These are phyloP conservation scores for Drosophila erecta DNA, from an alignment of 1,140 invertebrate genomes.

Conservation along the genomic window DNA sequence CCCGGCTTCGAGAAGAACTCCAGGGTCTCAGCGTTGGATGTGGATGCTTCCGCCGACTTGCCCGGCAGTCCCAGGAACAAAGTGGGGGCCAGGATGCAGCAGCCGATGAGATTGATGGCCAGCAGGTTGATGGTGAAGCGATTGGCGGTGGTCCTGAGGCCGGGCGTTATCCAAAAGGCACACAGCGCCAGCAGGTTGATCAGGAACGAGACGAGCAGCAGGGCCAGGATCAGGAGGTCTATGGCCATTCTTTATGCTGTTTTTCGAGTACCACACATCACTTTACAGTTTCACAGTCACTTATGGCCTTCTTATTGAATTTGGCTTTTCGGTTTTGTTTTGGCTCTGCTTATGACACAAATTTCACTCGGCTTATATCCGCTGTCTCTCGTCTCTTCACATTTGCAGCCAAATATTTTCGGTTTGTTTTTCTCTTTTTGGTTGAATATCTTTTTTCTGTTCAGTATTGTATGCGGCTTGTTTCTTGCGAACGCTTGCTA, in stretches of 20 bases:
- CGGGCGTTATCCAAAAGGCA: constrained; percentile 84
- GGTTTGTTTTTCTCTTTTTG: constrained; percentile 18
- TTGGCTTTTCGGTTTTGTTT: constrained; percentile 32
- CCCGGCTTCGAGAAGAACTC: constrained; percentile 75
- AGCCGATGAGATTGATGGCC: constrained; percentile 82
- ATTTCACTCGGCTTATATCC: constrained; percentile 68
- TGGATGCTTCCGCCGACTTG: background rate
- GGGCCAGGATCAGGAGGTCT: constrained; percentile 82
- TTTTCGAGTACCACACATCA: constrained; percentile 60
- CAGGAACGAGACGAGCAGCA: constrained; percentile 82
- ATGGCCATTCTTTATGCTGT: constrained; percentile 76
- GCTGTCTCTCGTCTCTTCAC: constrained; percentile 36
- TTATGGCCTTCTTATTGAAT: constrained; percentile 31
- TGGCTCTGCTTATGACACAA: constrained; percentile 56
- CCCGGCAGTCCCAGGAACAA: constrained; percentile 65
- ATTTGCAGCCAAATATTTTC: constrained; percentile 48
- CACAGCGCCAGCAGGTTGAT: constrained; percentile 83
- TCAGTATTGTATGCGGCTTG: constrained; percentile 46
- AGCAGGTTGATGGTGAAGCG: constrained; percentile 84
- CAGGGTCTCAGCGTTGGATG: constrained; percentile 53
- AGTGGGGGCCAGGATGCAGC: constrained; percentile 79
- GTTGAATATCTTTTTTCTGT: constrained; percentile 22
- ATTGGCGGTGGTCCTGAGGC: constrained; percentile 83
- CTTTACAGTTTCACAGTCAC: constrained; percentile 76
- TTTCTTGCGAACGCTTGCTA: constrained; percentile 81